Base-by-base conservation (phyloP, 2,888 invertebrate species). In the Strigamia crassipes region DNA sequence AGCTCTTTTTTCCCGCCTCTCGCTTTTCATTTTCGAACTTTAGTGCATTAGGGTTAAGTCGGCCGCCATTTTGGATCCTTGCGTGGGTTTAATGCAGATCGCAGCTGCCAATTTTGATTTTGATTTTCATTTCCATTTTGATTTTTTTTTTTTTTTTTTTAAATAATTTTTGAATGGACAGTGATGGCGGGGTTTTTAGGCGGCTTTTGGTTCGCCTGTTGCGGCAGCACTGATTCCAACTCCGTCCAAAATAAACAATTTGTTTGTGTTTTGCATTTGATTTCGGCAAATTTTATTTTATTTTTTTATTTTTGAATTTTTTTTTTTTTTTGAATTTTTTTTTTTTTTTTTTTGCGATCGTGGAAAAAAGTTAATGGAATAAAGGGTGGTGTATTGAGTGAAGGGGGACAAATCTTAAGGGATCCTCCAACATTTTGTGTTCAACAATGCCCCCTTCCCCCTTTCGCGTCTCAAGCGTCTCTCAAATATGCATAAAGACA, bases 401-500 rank as follows among this genome's bases (percentile, higher is more conserved):
- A 66, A 66, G 23, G 23, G 66, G 66, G 66, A 66, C 66, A 66
- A 66, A 66, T 66, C 66, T 66, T 66, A 66, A 66, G 66, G 66
- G 66, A 66, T 66, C 66, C 66, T 27, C 23, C 66, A 66, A 66
- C 66, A 66, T 66, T 66, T 23, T 21, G 15, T 66, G 66, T 66
- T 66, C 23, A 23, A 66, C 66, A 66, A 66, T 23, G 66, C 8
- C 66, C 66, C 66, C 66, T 66, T 61, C 15, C 23, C 66, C 66
- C 66, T 66, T 27, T 27, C 27, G 23, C 15, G 66, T 66, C 66
- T 66, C 66, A 66, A 66, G 66, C 66, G 66, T 66, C 66, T 66
- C 66, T 66, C 66, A 66, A 66, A 66, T 66, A 66, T 66, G 66
- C 66, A 66, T 66, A 66, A 66, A 66, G 66, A 66, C 66, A 66